phyloP scores from a whole-genome alignment of 2,888 invertebrate species.

The Drosophila birchii region DNA sequence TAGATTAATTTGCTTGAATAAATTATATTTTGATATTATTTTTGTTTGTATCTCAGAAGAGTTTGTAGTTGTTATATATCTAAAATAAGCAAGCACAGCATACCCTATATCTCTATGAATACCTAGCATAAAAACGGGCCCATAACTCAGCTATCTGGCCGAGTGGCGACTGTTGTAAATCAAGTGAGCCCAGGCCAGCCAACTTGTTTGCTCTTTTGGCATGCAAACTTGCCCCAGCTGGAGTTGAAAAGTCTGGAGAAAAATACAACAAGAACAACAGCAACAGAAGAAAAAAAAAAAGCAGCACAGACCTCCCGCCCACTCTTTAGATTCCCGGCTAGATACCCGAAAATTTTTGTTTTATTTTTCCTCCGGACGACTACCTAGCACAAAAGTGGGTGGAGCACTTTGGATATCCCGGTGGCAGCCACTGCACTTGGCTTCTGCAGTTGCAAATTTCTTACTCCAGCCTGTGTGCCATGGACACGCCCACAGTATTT shows the following conservation, averaged over 20 bases:
- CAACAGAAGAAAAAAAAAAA: not conserved
- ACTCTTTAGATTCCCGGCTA: constrained; percentile 42
- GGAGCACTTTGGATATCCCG: constrained; percentile 53
- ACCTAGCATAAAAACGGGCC: constrained; percentile 9
- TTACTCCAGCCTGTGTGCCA: constrained; percentile 44
- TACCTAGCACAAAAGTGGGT: constrained; percentile 54
- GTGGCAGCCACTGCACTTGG: constrained; percentile 57
- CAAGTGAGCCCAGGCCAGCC: constrained; percentile 42
- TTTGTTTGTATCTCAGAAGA: not conserved
- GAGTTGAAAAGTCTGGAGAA: constrained; percentile 21
- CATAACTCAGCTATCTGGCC: constrained; percentile 35
- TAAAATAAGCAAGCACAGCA: not conserved
- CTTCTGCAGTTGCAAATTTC: constrained; percentile 67
- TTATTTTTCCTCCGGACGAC: constrained; percentile 16
- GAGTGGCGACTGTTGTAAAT: constrained; percentile 56
- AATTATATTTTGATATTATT: not conserved
- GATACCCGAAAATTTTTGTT: constrained; percentile 53
- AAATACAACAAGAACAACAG: not conserved
- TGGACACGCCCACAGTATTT: constrained; percentile 46
- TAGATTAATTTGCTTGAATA: not conserved
- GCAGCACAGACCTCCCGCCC: constrained; percentile 24
- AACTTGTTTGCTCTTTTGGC: constrained; percentile 53
- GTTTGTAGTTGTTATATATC: not conserved
- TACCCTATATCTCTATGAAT: not conserved
- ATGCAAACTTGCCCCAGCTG: constrained; percentile 51